phyloP scores from a whole-genome alignment of 2,888 invertebrate species.

The Micoletzkya japonica region DNA sequence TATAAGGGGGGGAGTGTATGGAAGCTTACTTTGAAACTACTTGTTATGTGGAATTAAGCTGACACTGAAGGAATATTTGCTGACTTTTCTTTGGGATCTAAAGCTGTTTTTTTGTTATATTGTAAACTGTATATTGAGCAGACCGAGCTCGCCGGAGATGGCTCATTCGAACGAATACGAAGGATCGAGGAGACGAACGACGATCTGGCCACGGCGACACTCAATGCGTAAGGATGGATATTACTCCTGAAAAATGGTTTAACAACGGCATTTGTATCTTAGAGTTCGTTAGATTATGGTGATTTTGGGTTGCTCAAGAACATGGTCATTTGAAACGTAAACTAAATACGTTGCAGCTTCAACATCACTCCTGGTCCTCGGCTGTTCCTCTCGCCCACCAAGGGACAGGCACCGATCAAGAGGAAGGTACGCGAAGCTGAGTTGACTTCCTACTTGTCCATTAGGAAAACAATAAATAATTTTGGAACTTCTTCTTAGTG shows the following conservation, averaged over 20 bases:
- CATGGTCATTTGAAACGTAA: not conserved
- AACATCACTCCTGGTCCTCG: constrained; percentile 23
- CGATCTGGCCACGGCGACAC: not conserved
- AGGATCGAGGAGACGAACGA: not conserved
- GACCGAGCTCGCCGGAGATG: not conserved
- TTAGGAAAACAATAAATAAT: not conserved
- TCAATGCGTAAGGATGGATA: constrained; percentile 1
- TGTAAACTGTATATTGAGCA: not conserved
- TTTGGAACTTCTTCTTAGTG: no score
- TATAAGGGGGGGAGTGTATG: no score
- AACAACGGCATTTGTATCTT: not conserved
- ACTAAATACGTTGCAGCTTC: not conserved
- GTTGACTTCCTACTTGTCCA: not conserved
- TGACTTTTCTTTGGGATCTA: no score
- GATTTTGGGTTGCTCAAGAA: no score
- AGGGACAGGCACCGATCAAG: constrained; percentile 25
- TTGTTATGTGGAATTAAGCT: no score
- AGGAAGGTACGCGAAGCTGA: constrained; percentile 8
- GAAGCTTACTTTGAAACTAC: no score
- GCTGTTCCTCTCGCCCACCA: constrained; percentile 23
- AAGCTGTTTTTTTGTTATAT: no score
- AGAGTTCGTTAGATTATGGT: not conserved
- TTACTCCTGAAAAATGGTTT: not conserved
- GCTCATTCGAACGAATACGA: constrained; percentile 6
- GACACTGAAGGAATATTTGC: no score